Evolutionary conservation across 2,113 vertebrate genomes (phyloP).

Genomic region (Leuciscus idus): DNA sequence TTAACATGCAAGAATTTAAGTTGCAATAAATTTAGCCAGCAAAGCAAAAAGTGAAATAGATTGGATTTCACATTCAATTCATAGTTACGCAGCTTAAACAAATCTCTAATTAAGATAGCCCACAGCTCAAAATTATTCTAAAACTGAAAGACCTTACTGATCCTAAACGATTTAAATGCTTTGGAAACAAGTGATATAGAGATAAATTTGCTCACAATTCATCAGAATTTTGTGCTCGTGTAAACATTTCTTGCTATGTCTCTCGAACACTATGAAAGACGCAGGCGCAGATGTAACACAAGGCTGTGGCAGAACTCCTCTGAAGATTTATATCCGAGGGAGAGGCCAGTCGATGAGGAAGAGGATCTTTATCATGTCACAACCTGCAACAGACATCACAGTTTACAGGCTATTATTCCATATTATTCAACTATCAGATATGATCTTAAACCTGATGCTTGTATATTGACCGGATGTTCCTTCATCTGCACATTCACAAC

Average conservation of each 20-base stretch:
- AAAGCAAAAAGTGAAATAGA: constrained; percentile 37
- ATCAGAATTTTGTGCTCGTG: constrained; percentile 12
- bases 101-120: constrained; percentile 26
- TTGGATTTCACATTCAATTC: constrained; percentile 34
- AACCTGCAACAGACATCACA: constrained; percentile 35
- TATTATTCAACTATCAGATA: constrained; percentile 1
- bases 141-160: constrained; percentile 18
- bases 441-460: neutral
- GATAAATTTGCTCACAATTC: constrained; percentile 25
- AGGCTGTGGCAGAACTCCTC: constrained; percentile 11
- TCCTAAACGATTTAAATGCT: neutral
- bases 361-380: constrained; percentile 42
- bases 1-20: constrained; percentile 26
- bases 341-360: constrained; percentile 42
- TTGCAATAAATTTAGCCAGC: constrained; percentile 43
- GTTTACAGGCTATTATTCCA: neutral
- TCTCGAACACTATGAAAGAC: neutral
- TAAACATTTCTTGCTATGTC: neutral
- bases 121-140: neutral
- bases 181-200: constrained; percentile 20
- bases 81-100: neutral
- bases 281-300: constrained; percentile 10
- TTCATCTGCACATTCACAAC: neutral
- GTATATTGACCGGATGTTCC: neutral
- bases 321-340: constrained; percentile 49